These are phyloP conservation scores for Drosophila tropicalis DNA, from an alignment of 1,140 invertebrate species.

Conservation along the genomic window DNA sequence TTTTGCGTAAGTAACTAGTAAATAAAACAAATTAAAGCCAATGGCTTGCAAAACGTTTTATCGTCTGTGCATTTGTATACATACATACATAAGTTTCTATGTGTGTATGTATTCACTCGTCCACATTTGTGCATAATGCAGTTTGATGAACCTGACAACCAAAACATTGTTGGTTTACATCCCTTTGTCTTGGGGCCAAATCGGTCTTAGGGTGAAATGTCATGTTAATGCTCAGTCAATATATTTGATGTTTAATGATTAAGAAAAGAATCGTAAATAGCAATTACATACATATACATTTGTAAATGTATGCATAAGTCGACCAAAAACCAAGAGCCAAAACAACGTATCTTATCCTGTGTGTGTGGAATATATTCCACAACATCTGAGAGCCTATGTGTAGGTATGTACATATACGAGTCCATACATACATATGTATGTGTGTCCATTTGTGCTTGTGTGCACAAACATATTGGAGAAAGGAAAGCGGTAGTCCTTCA, in stretches of 20 bases:
- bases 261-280: conserved; percentile 49
- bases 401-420: too few species aligned
- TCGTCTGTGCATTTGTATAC: background rate
- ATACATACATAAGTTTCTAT: background rate
- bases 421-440: background rate
- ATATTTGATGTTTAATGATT: conserved; percentile 66
- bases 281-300: background rate
- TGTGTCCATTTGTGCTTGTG: too few species aligned
- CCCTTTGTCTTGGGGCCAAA: background rate
- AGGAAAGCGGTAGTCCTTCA: too few species aligned
- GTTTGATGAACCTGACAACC: conserved; percentile 16
- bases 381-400: too few species aligned
- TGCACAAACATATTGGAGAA: too few species aligned
- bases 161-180: conserved; percentile 16
- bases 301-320: too few species aligned
- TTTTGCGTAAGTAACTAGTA: conserved; percentile 34
- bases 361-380: background rate
- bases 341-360: background rate
- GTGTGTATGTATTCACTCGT: background rate
- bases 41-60: background rate
- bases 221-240: conserved; percentile 34
- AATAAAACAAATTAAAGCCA: background rate
- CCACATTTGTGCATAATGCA: conserved; percentile 15
- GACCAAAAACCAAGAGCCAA: too few species aligned
- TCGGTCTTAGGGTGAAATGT: background rate